phyloP scores from a whole-genome alignment of 2,113 vertebrate genomes.

The Zeus faber region DNA sequence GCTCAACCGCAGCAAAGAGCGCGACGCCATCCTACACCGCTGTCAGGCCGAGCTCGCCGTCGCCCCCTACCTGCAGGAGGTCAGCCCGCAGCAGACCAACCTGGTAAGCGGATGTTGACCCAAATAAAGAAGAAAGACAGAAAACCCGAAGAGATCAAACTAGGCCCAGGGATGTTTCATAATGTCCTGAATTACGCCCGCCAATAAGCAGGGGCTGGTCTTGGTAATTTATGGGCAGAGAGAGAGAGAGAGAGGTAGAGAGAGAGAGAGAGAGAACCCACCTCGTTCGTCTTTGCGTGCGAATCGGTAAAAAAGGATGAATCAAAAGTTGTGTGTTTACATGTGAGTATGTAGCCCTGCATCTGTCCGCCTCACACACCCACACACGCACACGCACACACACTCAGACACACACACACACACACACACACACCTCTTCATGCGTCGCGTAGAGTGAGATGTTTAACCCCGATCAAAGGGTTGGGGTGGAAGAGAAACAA shows the following conservation, averaged over 20 bases:
- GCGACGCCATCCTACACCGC: constrained; percentile 72
- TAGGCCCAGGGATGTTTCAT: not conserved
- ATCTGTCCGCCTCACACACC: too few species aligned
- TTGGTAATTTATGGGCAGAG: not conserved
- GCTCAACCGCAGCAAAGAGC: constrained; percentile 64
- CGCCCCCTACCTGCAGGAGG: constrained; percentile 75
- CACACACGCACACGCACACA: too few species aligned
- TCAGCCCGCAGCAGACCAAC: constrained; percentile 59
- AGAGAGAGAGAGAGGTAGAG: not conserved
- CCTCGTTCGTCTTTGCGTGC: not conserved
- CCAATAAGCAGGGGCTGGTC: not conserved
- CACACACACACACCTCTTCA: too few species aligned
- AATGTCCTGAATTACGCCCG: not conserved
- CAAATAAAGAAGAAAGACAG: not conserved
- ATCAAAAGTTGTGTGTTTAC: constrained; percentile 1
- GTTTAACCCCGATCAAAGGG: too few species aligned
- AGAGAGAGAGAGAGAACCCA: constrained; percentile 1
- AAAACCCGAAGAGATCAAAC: not conserved
- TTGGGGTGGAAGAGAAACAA: too few species aligned
- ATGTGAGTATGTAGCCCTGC: not conserved
- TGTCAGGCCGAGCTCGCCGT: constrained; percentile 74
- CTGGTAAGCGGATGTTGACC: not conserved
- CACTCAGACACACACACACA: too few species aligned
- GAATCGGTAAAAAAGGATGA: too few species aligned
- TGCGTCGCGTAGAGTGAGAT: too few species aligned